Conservation (phyloP, 2,797 vertebrate species). For the Artibeus lituratus region DNA sequence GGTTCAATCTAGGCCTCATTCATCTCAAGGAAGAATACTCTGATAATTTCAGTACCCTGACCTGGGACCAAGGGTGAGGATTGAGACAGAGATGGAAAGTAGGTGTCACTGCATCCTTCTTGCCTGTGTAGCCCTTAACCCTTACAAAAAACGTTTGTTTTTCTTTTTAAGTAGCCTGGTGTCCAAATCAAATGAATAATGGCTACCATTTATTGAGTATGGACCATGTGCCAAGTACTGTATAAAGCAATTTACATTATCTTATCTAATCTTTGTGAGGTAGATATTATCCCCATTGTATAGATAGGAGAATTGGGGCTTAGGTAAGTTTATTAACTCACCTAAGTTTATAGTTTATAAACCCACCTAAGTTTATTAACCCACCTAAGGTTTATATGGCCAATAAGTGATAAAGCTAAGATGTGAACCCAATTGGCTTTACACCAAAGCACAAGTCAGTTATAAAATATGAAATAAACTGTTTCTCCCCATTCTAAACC, state of each 20-base stretch:
- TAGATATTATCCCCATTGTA: neutral
- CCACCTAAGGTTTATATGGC: neutral
- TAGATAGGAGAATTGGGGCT: neutral
- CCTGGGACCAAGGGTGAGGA: neutral
- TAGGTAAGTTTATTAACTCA: neutral
- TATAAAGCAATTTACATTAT: neutral
- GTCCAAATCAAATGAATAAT: neutral
- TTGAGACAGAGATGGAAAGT: neutral
- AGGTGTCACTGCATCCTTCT: neutral
- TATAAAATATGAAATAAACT: neutral
- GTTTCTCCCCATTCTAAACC: neutral
- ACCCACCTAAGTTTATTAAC: neutral
- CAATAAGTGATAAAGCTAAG: neutral
- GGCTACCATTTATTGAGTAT: neutral
- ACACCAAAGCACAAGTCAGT: neutral
- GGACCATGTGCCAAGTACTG: too few relatives aligned
- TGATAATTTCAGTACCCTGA: neutral
- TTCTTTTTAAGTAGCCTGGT: neutral
- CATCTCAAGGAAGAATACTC: neutral
- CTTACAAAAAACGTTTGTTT: neutral
- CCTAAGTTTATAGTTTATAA: too few relatives aligned
- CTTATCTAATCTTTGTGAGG: neutral
- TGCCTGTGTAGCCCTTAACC: neutral
- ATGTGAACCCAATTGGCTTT: neutral
- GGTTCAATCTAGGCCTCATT: neutral